Percentiles rank a stretch among this genome's conserved stretches.
Evolutionary conservation across 2,797 vertebrate species (phyloP).

Genomic region (Monodelphis domestica): DNA sequence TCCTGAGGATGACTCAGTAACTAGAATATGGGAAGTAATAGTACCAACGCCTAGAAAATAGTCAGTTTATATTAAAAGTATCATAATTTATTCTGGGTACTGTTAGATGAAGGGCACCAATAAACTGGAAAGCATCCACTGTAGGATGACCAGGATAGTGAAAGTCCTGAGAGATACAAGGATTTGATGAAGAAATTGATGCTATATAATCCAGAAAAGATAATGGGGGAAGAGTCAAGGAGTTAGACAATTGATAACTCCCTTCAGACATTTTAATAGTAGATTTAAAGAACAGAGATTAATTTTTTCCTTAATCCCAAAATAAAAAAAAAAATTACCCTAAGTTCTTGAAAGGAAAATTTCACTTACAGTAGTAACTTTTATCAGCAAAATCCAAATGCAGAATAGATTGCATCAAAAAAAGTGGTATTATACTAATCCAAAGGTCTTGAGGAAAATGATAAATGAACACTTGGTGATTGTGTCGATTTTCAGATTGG

Average conservation of each 20-base stretch:
- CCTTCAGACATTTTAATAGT: neutral
- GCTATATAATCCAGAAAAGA: neutral
- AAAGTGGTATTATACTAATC: neutral
- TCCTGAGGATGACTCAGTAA: neutral
- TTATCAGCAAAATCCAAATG: neutral
- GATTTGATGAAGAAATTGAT: neutral
- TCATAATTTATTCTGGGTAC: neutral
- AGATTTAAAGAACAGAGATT: neutral
- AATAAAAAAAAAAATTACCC: too few relatives aligned
- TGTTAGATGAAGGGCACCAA: neutral
- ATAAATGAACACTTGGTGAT: neutral
- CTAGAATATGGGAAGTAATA: neutral
- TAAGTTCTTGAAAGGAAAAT: neutral
- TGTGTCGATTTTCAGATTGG: neutral
- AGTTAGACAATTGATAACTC: neutral
- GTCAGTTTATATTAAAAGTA: neutral
- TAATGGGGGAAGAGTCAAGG: neutral
- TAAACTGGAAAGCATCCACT: neutral
- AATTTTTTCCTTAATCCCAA: neutral
- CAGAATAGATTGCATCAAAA: neutral
- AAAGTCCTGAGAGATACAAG: neutral
- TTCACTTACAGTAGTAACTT: too few relatives aligned
- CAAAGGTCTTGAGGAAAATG: neutral
- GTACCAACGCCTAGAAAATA: neutral
- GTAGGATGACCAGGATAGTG: neutral